Conservation (phyloP, 2,888 invertebrate genomes). For the Cordilura impudica region DNA sequence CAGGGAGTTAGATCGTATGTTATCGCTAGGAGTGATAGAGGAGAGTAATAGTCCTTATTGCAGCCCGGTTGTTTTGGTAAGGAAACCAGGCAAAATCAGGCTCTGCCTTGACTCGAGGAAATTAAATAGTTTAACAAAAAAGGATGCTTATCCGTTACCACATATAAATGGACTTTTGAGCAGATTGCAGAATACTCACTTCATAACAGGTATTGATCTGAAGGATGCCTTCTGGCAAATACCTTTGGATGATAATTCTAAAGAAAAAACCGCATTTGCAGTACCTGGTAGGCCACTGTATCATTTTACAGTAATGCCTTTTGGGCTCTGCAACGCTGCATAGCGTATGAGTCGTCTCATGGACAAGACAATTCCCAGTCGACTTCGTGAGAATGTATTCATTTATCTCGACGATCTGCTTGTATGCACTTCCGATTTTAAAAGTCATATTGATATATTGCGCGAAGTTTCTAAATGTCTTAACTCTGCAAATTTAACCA, state of each 20-base stretch:
- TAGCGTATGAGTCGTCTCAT: conserved; percentile 42
- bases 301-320: conserved; percentile 16
- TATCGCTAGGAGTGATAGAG: too few species aligned
- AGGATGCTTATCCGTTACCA: too few species aligned
- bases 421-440: too few species aligned
- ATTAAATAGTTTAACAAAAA: conserved; percentile 4
- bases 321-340: too few species aligned
- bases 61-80: conserved; percentile 25
- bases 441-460: too few species aligned
- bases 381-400: too few species aligned
- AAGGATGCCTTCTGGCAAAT: conserved; percentile 26
- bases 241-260: background rate
- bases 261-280: conserved; percentile 14
- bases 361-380: too few species aligned
- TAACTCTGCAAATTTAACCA: conserved; percentile 6
- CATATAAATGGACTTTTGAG: conserved; percentile 27
- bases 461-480: too few species aligned
- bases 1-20: too few species aligned
- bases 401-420: too few species aligned
- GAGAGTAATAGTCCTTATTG: conserved; percentile 7
- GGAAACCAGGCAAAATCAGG: conserved; percentile 10
- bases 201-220: conserved; percentile 17
- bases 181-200: conserved; percentile 28
- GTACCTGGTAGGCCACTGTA: conserved; percentile 9
- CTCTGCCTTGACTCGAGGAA: conserved; percentile 17